Conservation (phyloP, 2,113 vertebrate genomes). For the Ammodramus savannarum region DNA sequence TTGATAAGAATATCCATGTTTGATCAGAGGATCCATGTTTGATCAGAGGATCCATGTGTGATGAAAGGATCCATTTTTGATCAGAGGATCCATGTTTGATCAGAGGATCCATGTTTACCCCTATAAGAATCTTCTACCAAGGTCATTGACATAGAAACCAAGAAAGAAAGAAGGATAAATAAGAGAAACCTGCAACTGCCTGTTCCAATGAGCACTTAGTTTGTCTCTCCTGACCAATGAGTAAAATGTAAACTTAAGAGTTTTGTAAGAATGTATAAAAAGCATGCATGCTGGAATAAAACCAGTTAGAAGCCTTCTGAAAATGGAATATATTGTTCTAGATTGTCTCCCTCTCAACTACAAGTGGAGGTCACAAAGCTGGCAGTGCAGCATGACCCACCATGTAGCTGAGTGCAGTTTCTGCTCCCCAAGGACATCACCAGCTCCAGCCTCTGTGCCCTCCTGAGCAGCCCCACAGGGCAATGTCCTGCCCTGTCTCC, state of each 20-base stretch:
- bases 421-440: not conserved
- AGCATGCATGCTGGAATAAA: not conserved
- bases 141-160: not conserved
- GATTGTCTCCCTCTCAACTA: not conserved
- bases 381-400: not conserved
- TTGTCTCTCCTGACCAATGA: not conserved
- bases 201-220: not conserved
- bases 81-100: too few species aligned
- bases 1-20: too few species aligned
- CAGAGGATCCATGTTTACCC: not conserved
- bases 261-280: not conserved
- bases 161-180: not conserved
- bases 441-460: not conserved
- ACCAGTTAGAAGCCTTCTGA: not conserved
- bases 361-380: not conserved
- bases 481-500: not conserved
- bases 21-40: too few species aligned
- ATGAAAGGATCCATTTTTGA: not conserved
- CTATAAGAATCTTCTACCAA: not conserved
- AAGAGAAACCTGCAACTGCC: not conserved
- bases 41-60: too few species aligned
- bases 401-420: not conserved
- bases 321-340: not conserved
- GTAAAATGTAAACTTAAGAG: not conserved
- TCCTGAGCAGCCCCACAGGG: not conserved